Evolutionary conservation across 2,797 vertebrate species (phyloP), one percentile per base, ranked within the genome.

Genomic region (Phrynocephalus vlangalii): DNA sequence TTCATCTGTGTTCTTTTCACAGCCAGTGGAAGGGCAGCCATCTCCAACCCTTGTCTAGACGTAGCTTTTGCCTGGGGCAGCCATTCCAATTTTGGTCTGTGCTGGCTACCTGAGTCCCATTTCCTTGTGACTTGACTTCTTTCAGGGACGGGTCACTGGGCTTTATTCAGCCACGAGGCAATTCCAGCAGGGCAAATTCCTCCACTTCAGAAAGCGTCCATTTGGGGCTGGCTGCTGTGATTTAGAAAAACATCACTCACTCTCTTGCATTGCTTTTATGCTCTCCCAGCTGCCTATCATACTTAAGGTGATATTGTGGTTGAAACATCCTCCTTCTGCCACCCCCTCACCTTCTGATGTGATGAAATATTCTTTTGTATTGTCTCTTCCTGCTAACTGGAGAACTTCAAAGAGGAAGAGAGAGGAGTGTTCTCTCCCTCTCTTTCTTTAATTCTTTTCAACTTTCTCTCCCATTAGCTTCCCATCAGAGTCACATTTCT

Each of bases 211-310:
- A 30, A 10, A 90, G n/a, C 8, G 75, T 9, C 75, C 6, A 4
- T 44, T 28, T 86, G 30, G 8, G 78, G 52, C 48, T 85, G 11
- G 22, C n/a, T 16, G 0, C 30, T 6, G 4, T 38, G 77, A 72
- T 75, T 84, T 3, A 86, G 24, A 85, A 44, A 83, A 82, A 77
- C 18, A 60, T 72, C 84, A 44, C 4, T 86, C 82, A 26, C 1
- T 63, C 60, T 71, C n/a, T 30, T 48, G 79, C n/a, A 76, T 89
- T 76, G 28, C 60, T 90, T 93, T 88, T 83, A 85, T 86, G 28
- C 18, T n/a, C 18, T 56, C 63, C 72, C 8, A 90, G 68, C 60
- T 83, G 26, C 73, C 75, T 87, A 44, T 77, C 52, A 89, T 73
- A 77, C 38, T 82, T 67, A 72, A 79, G 38, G 68, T 84, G 82